A percentile compares a stretch with the other conserved stretches of the same genome.
These are phyloP conservation scores for Eulemur rubriventer DNA, from an alignment of 2,797 vertebrate genomes.

Conservation along the genomic window DNA sequence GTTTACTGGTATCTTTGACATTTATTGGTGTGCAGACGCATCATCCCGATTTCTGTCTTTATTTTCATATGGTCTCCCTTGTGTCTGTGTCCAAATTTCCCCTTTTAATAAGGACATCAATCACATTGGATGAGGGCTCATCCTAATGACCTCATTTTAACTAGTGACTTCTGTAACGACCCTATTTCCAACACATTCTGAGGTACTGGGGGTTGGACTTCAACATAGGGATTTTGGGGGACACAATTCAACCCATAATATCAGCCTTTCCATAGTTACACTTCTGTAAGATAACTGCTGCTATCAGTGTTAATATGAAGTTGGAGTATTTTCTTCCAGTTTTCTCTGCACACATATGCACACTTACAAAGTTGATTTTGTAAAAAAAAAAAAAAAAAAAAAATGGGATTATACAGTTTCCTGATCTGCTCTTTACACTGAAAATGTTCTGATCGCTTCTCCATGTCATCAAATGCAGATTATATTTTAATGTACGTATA, in stretches of 20 bases:
- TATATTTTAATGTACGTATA: not conserved
- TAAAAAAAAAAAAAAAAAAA: not conserved
- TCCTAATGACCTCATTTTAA: not conserved
- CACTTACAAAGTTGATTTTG: not conserved
- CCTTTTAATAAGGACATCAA: not conserved
- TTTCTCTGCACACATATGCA: too few relatives aligned
- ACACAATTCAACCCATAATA: not conserved
- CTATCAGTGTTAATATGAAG: accelerated
- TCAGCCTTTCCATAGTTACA: not conserved
- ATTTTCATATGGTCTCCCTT: not conserved
- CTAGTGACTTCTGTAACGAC: not conserved
- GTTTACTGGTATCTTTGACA: not conserved
- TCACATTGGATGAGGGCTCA: not conserved
- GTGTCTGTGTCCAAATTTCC: not conserved
- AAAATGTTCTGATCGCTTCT: not conserved
- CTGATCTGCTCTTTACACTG: not conserved
- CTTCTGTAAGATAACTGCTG: not conserved
- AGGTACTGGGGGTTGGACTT: not conserved
- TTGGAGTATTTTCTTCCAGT: not conserved
- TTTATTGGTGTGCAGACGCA: not conserved
- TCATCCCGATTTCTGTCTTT: not conserved
- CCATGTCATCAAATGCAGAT: not conserved
- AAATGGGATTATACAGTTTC: not conserved
- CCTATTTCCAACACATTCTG: not conserved
- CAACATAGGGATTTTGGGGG: not conserved